phyloP scores from a whole-genome alignment of 1,140 invertebrate genomes.

The Drosophila eugracilis region DNA sequence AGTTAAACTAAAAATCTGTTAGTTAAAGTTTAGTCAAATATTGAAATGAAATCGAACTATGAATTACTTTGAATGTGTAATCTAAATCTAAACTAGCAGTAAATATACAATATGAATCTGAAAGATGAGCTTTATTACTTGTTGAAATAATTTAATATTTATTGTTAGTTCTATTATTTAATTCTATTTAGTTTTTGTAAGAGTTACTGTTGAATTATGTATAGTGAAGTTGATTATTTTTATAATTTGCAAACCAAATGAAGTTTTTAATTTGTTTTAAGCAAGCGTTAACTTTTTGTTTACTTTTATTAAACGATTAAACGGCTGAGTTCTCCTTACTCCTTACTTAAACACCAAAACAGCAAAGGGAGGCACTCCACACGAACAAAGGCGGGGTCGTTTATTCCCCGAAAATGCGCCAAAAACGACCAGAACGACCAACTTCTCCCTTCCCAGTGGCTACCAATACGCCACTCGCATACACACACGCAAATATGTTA shows the following conservation, averaged over 20 bases:
- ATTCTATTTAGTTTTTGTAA: slow-evolving; percentile 47
- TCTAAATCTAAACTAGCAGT: slow-evolving; percentile 54
- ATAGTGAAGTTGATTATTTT: slow-evolving; percentile 41
- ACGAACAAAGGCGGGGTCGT: slow-evolving; percentile 41
- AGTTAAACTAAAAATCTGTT: slow-evolving; percentile 64
- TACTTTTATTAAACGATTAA: slow-evolving; percentile 35
- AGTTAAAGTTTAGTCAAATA: slow-evolving; percentile 75
- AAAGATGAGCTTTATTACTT: slow-evolving; percentile 25
- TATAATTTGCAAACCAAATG: slow-evolving; percentile 42
- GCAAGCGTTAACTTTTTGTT: slow-evolving; percentile 20
- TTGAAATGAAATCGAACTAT: slow-evolving; percentile 58
- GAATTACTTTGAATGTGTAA: slow-evolving; percentile 48
- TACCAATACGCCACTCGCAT: slow-evolving; percentile 28
- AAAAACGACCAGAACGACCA: slow-evolving; percentile 53
- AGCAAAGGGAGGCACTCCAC: slow-evolving; percentile 8
- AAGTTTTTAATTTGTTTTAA: slow-evolving; percentile 43
- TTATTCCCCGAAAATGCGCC: slow-evolving; percentile 69
- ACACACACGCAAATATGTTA: slow-evolving; percentile 81
- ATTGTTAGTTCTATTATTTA: slow-evolving; percentile 49
- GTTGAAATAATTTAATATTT: slow-evolving; percentile 50
- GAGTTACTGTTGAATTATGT: slow-evolving; percentile 53
- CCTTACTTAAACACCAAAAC: slow-evolving; percentile 7
- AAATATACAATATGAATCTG: slow-evolving; percentile 51
- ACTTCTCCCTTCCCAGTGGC: not conserved
- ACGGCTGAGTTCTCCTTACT: not conserved